Conservation (phyloP, 2,113 vertebrate species). For the Garra rufa region DNA sequence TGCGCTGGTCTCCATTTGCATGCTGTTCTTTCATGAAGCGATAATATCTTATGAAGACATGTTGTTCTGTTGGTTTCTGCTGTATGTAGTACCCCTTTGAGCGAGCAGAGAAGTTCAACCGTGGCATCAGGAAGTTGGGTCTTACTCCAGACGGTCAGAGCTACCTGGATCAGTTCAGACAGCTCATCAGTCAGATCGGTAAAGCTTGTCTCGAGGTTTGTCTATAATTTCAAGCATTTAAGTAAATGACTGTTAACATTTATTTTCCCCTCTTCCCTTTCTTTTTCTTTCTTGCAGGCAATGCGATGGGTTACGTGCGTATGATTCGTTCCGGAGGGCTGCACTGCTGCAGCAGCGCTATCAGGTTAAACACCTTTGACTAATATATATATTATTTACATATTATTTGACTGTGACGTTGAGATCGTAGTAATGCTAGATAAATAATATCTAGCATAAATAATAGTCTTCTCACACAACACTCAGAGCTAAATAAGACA, state of each 20-base stretch:
- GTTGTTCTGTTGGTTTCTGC: neutral
- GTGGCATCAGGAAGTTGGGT: conserved; percentile 96
- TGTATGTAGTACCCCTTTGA: conserved; percentile 92
- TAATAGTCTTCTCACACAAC: neutral
- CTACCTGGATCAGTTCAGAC: conserved; percentile 98
- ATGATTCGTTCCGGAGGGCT: conserved; percentile 99
- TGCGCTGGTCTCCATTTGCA: conserved; percentile 52
- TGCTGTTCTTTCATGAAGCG: neutral
- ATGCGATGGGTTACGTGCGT: conserved; percentile 96
- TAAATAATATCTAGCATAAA: too few relatives aligned
- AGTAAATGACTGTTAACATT: too few relatives aligned
- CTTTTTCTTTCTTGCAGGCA: conserved; percentile 77
- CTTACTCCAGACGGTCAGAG: conserved; percentile 97
- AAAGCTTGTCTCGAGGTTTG: conserved; percentile 49
- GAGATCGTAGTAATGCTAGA: neutral
- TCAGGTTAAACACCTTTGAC: conserved; percentile 80
- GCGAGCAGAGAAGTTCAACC: conserved; percentile 98
- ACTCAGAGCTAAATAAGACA: neutral
- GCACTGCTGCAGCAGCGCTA: conserved; percentile 97
- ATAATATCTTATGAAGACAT: neutral
- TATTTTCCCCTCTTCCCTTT: neutral
- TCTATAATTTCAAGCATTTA: too few relatives aligned
- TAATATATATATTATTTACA: neutral
- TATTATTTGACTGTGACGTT: neutral
- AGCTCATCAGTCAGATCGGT: conserved; percentile 99